Conservation (phyloP, 2,888 invertebrate species). For the Syritta pipiens region DNA sequence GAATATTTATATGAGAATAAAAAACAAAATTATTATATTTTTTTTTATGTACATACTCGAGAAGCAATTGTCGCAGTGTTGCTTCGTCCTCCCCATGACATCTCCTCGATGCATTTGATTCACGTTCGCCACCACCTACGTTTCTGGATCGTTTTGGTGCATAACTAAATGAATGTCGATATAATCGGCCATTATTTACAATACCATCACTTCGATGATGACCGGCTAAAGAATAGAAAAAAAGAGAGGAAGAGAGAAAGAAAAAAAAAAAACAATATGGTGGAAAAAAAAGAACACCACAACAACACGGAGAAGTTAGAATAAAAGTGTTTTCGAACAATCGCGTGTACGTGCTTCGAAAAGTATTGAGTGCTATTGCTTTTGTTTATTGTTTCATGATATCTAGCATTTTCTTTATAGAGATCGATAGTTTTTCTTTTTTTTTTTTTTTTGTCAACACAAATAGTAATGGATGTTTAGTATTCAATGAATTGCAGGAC, state of each 20-base stretch:
- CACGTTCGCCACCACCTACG: conserved; percentile 78
- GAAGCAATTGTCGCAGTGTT: conserved; percentile 96
- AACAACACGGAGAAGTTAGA: not conserved
- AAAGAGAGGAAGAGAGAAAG: not conserved
- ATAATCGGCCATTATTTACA: conserved; percentile 79
- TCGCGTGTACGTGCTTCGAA: conserved; percentile 51
- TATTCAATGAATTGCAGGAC: not conserved
- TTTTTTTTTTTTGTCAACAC: not conserved
- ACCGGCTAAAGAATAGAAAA: conserved; percentile 73
- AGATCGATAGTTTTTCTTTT: conserved; percentile 31
- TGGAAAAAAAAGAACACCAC: not conserved
- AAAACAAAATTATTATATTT: conserved; percentile 9
- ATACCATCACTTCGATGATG: conserved; percentile 76
- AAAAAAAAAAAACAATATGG: not conserved
- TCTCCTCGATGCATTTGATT: conserved; percentile 78
- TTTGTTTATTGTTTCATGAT: conserved; percentile 3
- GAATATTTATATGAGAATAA: not conserved
- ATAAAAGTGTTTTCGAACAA: conserved; percentile 17
- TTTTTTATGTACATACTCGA: conserved; percentile 85
- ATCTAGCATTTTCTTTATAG: not conserved
- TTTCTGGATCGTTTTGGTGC: conserved; percentile 79
- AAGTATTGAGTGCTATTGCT: not conserved
- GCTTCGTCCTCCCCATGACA: conserved; percentile 89
- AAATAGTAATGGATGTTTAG: not conserved
- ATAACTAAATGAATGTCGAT: conserved; percentile 79